phyloP scores from a whole-genome alignment of 2,888 invertebrate genomes.

The Mylabris sibirica region DNA sequence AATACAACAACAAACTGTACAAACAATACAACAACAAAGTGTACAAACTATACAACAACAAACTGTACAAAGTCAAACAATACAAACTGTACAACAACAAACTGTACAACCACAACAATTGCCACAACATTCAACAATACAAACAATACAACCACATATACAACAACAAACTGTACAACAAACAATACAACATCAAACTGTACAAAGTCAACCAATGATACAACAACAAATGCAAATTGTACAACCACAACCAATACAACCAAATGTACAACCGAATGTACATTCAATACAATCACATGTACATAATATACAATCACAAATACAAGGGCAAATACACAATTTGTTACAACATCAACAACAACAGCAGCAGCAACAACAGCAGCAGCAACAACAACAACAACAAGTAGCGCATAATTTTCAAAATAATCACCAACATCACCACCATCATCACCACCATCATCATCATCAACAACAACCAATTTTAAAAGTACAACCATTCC shows the following conservation, averaged over 20 bases:
- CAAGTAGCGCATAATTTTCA: conserved; percentile 37
- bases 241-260: conserved; percentile 56
- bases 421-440: conserved; percentile 37
- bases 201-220: conserved; percentile 54
- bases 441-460: conserved; percentile 38
- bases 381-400: conserved; percentile 37
- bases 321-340: conserved; percentile 51
- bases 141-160: conserved; percentile 56
- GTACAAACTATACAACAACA: conserved; percentile 61
- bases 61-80: conserved; percentile 60
- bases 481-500: conserved; percentile 58
- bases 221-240: conserved; percentile 58
- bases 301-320: conserved; percentile 55
- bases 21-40: conserved; percentile 60
- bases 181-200: conserved; percentile 57
- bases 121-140: conserved; percentile 54
- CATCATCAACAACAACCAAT: conserved; percentile 51
- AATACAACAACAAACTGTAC: conserved; percentile 59
- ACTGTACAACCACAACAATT: conserved; percentile 57
- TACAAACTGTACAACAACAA: conserved; percentile 60
- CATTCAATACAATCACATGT: conserved; percentile 52
- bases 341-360: conserved; percentile 44
- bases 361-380: conserved; percentile 32
- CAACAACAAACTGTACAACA: conserved; percentile 56
- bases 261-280: conserved; percentile 45